A percentile compares a stretch with the other conserved stretches of the same genome.
Evolutionary conservation across 2,113 vertebrate genomes (phyloP).

Genomic region (Prolemur simus): DNA sequence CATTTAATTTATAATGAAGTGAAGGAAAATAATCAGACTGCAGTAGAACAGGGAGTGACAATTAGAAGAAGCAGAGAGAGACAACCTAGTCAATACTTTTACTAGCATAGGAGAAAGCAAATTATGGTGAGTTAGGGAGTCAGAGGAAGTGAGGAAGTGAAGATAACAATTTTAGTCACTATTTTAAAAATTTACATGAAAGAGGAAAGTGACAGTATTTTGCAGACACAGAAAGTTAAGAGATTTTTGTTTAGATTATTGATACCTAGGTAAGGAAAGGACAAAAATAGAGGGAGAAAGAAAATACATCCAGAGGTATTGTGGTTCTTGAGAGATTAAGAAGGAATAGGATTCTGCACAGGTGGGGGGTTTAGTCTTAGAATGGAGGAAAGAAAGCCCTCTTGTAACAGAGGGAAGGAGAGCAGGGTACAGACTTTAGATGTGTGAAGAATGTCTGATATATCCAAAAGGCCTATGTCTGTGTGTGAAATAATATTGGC

Average conservation of each 20-base stretch:
- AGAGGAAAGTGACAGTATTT: background rate
- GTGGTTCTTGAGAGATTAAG: background rate
- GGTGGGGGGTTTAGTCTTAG: background rate
- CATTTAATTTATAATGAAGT: background rate
- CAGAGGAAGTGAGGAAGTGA: background rate
- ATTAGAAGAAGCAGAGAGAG: background rate
- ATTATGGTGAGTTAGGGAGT: background rate
- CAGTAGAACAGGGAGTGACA: background rate
- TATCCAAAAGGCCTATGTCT: background rate
- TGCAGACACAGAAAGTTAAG: background rate
- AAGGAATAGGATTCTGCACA: background rate
- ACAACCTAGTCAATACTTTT: background rate
- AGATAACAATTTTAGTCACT: background rate
- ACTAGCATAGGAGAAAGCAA: background rate
- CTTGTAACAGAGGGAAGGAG: background rate
- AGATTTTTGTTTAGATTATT: background rate
- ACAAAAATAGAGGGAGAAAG: background rate
- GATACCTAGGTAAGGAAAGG: background rate
- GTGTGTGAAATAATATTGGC: background rate
- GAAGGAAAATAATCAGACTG: background rate
- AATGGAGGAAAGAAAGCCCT: background rate
- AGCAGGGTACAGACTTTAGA: background rate
- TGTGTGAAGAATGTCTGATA: background rate
- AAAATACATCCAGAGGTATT: background rate
- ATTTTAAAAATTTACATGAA: background rate